Evolutionary conservation across 2,113 vertebrate species (phyloP).

Genomic region (Odocoileus hemionus): DNA sequence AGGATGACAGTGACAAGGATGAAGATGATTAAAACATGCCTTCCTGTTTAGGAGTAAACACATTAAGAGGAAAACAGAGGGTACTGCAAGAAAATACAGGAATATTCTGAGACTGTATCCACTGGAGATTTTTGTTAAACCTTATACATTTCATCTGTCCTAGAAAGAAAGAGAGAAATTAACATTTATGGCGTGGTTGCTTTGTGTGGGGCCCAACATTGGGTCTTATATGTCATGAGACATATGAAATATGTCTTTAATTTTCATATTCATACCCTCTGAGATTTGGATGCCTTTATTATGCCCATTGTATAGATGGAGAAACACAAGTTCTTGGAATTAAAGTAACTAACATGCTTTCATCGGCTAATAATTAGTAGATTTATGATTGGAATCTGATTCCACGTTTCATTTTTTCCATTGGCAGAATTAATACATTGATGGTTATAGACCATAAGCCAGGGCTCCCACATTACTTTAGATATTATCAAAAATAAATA

Average conservation of each 20-base stretch:
- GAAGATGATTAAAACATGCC: background rate
- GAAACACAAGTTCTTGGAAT: background rate
- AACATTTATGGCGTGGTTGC: background rate
- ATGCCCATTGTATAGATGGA: background rate
- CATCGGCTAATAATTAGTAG: background rate
- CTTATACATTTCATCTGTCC: background rate
- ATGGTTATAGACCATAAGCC: background rate
- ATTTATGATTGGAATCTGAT: background rate
- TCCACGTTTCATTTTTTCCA: background rate
- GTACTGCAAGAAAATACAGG: background rate
- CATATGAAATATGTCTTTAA: background rate
- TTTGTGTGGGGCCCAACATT: background rate
- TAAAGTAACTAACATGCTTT: background rate
- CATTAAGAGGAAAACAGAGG: background rate
- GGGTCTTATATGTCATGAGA: background rate
- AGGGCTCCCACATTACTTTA: background rate
- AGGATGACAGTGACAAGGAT: background rate
- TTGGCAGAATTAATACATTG: background rate
- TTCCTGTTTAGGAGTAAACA: background rate
- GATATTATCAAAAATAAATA: background rate
- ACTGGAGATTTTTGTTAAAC: background rate
- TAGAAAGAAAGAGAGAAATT: background rate
- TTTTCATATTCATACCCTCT: background rate
- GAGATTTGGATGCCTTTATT: background rate
- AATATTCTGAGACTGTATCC: background rate